Conservation (phyloP, 2,888 invertebrate species). For the Stratiomys singularior region DNA sequence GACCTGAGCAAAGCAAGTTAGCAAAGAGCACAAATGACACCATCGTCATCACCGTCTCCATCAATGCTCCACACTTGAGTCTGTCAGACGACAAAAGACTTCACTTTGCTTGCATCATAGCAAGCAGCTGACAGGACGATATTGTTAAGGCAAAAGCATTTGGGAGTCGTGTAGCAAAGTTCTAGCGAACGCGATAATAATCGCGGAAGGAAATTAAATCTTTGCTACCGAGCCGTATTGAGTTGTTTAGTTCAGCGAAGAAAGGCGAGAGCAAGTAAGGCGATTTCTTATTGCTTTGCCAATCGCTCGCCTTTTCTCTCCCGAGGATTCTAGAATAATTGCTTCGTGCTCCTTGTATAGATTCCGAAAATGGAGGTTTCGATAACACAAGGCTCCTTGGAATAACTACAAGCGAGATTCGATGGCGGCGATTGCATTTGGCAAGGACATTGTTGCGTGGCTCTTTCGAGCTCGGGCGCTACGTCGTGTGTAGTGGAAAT, state of each 20-base stretch:
- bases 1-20: too few species aligned
- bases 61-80: background rate
- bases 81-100: background rate
- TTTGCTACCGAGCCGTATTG: conserved; percentile 21
- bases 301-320: background rate
- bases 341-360: conserved; percentile 26
- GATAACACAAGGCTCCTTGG: background rate
- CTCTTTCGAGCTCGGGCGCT: conserved; percentile 4
- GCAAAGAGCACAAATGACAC: background rate
- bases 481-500: conserved; percentile 27
- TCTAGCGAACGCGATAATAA: conserved; percentile 29
- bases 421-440: conserved; percentile 32
- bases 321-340: conserved; percentile 31
- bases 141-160: background rate
- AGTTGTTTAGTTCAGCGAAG: background rate
- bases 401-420: background rate
- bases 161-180: background rate
- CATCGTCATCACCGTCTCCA: background rate
- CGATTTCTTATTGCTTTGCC: background rate
- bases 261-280: background rate
- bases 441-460: conserved; percentile 10
- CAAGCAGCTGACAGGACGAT: background rate
- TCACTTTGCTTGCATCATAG: background rate
- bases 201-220: conserved; percentile 46
- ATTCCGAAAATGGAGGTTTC: conserved; percentile 3